phyloP scores from a whole-genome alignment of 2,888 invertebrate genomes.

The Lutraria lutraria region DNA sequence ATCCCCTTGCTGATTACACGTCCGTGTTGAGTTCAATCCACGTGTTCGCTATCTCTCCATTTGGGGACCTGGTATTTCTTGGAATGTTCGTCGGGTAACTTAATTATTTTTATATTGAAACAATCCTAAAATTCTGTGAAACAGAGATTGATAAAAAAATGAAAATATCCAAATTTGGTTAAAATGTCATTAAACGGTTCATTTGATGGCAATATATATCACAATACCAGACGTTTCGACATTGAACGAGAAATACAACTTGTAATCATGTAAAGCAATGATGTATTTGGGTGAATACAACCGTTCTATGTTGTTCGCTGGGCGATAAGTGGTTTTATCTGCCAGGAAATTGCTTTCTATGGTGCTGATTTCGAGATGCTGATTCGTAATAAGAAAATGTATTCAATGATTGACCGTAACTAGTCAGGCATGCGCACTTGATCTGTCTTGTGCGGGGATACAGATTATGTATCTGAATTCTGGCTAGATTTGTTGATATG shows the following conservation, averaged over 20 bases:
- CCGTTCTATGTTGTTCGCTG: not conserved
- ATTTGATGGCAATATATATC: not conserved
- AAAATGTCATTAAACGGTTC: conserved; percentile 7
- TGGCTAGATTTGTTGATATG: not conserved
- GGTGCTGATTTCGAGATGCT: not conserved
- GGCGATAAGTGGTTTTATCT: conserved; percentile 13
- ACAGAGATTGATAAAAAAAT: not conserved
- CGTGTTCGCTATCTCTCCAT: too few relatives aligned
- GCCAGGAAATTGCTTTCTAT: conserved; percentile 4
- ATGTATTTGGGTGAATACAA: not conserved
- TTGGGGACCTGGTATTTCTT: too few relatives aligned
- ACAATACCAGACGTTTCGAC: not conserved
- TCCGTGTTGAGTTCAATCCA: too few relatives aligned
- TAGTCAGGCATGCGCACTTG: not conserved
- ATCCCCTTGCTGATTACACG: too few relatives aligned
- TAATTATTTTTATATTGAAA: not conserved
- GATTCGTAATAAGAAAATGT: not conserved
- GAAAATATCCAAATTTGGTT: not conserved
- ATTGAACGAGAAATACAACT: not conserved
- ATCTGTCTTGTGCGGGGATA: not conserved
- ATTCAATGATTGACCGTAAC: not conserved
- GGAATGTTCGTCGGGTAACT: not conserved
- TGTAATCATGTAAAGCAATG: not conserved
- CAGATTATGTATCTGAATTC: not conserved
- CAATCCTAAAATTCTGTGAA: not conserved